A percentile compares a stretch with the other conserved stretches of the same genome.
phyloP scores from a whole-genome alignment of 2,113 vertebrate genomes.

The Sciurus niger region DNA sequence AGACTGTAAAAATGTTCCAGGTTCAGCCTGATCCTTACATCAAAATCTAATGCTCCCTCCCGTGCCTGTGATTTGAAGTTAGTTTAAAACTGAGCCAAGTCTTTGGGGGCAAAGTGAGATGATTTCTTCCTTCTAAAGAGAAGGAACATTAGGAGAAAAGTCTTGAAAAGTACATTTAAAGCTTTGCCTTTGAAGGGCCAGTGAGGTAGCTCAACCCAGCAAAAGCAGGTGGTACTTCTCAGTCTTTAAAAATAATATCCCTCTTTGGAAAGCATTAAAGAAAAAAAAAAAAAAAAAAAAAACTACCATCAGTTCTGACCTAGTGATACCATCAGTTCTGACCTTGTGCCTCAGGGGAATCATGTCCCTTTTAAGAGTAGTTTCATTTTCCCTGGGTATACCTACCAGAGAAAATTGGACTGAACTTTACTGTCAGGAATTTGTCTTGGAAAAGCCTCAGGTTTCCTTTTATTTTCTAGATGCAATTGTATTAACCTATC shows the following conservation, averaged over 20 bases:
- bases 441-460: conserved; percentile 22
- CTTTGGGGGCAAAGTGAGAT: background rate
- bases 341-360: background rate
- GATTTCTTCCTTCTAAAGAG: conserved; percentile 43
- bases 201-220: background rate
- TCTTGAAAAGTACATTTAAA: background rate
- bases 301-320: background rate
- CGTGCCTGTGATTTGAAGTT: conserved; percentile 31
- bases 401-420: background rate
- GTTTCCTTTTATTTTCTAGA: conserved; percentile 66
- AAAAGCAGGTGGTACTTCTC: background rate
- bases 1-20: conserved; percentile 21
- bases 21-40: conserved; percentile 25
- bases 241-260: conserved; percentile 23
- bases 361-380: conserved; percentile 2
- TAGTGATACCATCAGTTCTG: background rate
- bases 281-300: background rate
- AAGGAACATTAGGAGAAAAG: background rate
- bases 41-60: background rate
- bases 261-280: background rate
- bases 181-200: conserved; percentile 15
- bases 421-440: conserved; percentile 55
- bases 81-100: conserved; percentile 52
- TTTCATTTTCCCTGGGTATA: conserved; percentile 53
- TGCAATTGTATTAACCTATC: conserved; percentile 25